These are phyloP conservation scores for Syritta pipiens DNA, from an alignment of 2,888 invertebrate species.

Conservation along the genomic window DNA sequence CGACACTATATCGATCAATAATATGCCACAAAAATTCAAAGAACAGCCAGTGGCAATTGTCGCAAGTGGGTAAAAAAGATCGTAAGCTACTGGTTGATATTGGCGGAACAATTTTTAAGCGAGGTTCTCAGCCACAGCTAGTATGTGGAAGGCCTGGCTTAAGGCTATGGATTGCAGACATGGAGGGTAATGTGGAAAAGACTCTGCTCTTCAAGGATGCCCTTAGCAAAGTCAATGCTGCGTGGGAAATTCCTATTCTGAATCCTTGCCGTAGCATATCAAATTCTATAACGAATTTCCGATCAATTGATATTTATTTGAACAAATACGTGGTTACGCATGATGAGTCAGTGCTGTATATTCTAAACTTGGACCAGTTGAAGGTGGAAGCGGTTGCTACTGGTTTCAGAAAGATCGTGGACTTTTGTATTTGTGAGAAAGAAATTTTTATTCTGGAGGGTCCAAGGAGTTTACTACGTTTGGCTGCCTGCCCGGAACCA, in stretches of 20 bases:
- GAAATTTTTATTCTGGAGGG: conserved; percentile 93
- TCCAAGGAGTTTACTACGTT: conserved; percentile 87
- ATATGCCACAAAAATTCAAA: conserved; percentile 83
- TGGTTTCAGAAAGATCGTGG: conserved; percentile 81
- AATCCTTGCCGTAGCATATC: conserved; percentile 81
- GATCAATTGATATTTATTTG: conserved; percentile 83
- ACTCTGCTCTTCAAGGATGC: conserved; percentile 90
- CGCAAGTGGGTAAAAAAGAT: conserved; percentile 92
- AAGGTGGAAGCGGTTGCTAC: conserved; percentile 84
- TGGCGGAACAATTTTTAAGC: conserved; percentile 82
- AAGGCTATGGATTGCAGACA: conserved; percentile 90
- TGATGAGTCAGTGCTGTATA: conserved; percentile 85
- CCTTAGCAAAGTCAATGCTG: conserved; percentile 80
- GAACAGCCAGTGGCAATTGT: conserved; percentile 84
- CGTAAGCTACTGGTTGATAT: conserved; percentile 87
- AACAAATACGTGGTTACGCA: conserved; percentile 88
- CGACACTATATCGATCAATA: conserved; percentile 90
- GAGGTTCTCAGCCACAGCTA: conserved; percentile 76
- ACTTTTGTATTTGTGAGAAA: conserved; percentile 76
- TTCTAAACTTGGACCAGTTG: conserved; percentile 87
- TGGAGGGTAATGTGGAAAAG: conserved; percentile 88
- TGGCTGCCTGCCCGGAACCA: conserved; percentile 86
- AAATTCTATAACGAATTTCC: conserved; percentile 80
- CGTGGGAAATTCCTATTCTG: conserved; percentile 85
- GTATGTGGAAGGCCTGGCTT: conserved; percentile 90